Percentiles rank a stretch among this genome's conserved stretches.
These are phyloP conservation scores for Sebastes melanostomus DNA, from an alignment of 2,797 vertebrate genomes.

Conservation along the genomic window DNA sequence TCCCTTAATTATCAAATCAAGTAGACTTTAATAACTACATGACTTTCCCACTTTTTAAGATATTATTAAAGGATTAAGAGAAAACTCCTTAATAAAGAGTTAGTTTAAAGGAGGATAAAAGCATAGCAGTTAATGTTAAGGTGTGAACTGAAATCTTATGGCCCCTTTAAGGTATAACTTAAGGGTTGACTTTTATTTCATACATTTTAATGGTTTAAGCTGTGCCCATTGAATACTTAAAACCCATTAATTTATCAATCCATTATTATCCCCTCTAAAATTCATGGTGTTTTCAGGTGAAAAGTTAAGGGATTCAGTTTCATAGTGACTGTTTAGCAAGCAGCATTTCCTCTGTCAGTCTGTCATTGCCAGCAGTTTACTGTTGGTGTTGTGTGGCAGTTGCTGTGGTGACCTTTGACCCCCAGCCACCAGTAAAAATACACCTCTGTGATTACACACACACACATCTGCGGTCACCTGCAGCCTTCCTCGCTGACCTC, in stretches of 20 bases:
- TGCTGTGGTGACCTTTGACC: constrained; percentile 36
- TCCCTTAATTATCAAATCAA: background rate
- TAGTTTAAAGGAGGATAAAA: background rate
- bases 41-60: background rate
- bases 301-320: background rate
- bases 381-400: background rate
- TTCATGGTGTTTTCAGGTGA: background rate
- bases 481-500: constrained; percentile 4
- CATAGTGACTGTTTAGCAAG: background rate
- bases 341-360: background rate
- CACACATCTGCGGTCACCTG: constrained; percentile 35
- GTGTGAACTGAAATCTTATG: background rate
- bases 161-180: background rate
- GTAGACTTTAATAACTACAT: background rate
- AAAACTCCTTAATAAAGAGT: too few relatives aligned
- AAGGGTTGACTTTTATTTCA: background rate
- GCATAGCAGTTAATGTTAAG: background rate
- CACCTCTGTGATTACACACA: constrained; percentile 24
- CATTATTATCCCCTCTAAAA: background rate
- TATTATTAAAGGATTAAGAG: background rate
- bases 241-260: background rate
- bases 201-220: background rate
- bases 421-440: constrained; percentile 20
- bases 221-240: background rate
- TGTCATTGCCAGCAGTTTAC: background rate